phyloP scores from a whole-genome alignment of 1,140 invertebrate genomes.

The Zaprionus lachaisei region DNA sequence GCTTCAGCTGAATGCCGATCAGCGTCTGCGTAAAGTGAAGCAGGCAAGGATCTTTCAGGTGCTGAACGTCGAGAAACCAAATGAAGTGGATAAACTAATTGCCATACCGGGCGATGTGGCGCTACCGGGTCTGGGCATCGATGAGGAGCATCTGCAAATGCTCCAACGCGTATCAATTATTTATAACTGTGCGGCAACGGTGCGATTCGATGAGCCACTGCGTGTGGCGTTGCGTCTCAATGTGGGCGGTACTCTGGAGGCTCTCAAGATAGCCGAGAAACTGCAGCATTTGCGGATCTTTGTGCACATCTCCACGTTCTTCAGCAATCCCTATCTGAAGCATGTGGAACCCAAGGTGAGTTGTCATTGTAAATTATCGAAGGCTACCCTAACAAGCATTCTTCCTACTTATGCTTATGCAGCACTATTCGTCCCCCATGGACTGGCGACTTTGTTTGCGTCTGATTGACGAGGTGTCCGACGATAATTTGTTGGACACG shows the following conservation, averaged over 20 bases:
- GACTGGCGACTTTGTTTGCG: constrained; percentile 74
- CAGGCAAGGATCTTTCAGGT: constrained; percentile 87
- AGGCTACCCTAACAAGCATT: not conserved
- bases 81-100: constrained; percentile 75
- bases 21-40: constrained; percentile 57
- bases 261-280: constrained; percentile 88
- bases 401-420: not conserved
- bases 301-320: constrained; percentile 90
- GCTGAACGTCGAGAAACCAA: constrained; percentile 54
- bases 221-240: constrained; percentile 88
- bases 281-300: constrained; percentile 90
- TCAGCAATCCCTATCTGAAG: constrained; percentile 90
- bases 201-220: constrained; percentile 90
- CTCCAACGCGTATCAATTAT: constrained; percentile 91
- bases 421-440: constrained; percentile 75
- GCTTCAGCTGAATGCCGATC: constrained; percentile 51
- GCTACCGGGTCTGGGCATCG: constrained; percentile 54
- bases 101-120: constrained; percentile 83
- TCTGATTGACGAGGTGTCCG: constrained; percentile 57
- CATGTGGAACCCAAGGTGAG: constrained; percentile 90
- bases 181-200: constrained; percentile 97
- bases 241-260: constrained; percentile 87
- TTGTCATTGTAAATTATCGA: not conserved
- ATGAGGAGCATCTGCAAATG: constrained; percentile 46
- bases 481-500: constrained; percentile 50